Conservation (phyloP, 2,113 vertebrate species). For the Galeopterus variegatus region DNA sequence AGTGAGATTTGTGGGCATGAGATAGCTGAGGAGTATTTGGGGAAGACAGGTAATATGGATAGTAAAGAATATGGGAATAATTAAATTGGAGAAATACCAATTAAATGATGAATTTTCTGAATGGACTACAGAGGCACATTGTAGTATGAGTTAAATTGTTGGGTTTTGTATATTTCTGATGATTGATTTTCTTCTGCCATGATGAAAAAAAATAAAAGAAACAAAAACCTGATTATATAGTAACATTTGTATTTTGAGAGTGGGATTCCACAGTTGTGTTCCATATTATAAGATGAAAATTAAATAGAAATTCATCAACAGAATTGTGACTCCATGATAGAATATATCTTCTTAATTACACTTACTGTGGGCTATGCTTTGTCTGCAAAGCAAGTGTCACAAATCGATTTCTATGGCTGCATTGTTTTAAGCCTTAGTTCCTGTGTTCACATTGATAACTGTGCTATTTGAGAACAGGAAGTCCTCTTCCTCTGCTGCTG, state of each 20-base stretch:
- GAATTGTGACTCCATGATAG: slow-evolving; percentile 70
- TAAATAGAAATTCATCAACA: slow-evolving; percentile 76
- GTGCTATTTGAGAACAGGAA: slow-evolving; percentile 78
- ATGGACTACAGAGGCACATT: background rate
- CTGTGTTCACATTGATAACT: slow-evolving; percentile 63
- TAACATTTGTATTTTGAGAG: slow-evolving; percentile 40
- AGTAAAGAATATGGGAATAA: background rate
- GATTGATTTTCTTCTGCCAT: background rate
- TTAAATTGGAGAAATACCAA: background rate
- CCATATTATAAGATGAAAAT: slow-evolving; percentile 81
- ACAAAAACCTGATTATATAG: slow-evolving; percentile 38
- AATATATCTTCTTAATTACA: slow-evolving; percentile 70
- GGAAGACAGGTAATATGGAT: background rate
- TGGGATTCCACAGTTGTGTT: slow-evolving; percentile 46
- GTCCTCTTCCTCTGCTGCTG: slow-evolving; percentile 68
- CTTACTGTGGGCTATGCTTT: slow-evolving; percentile 44
- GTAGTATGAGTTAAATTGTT: background rate
- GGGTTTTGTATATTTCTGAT: background rate
- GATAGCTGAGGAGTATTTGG: background rate
- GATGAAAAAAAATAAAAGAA: slow-evolving; percentile 5
- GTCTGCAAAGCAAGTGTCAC: slow-evolving; percentile 72
- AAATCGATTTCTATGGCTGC: slow-evolving; percentile 77
- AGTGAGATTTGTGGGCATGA: background rate
- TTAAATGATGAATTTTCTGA: background rate
- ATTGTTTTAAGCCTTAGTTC: background rate